Evolutionary conservation across 2,113 vertebrate genomes (phyloP), one percentile per base, ranked within the genome.

Genomic region (Rhea americana): DNA sequence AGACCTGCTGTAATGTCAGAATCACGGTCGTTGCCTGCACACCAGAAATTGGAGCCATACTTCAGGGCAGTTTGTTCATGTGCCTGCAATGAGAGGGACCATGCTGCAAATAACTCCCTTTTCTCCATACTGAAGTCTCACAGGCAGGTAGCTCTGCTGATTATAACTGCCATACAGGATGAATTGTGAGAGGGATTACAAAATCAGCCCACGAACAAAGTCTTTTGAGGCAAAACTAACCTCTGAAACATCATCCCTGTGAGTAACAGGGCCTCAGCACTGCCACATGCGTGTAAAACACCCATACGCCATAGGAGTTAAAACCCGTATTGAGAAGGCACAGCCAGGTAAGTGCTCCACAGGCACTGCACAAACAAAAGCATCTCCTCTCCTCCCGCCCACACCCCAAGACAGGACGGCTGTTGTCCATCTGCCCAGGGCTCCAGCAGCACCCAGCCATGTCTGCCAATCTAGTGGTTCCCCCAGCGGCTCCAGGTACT

Each of bases 21-120:
- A 3, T 2, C 3, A 3, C 48, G 30, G 26, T 11, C 18, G 3
- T 0, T 32, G 6, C 4, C 45, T 14, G 5, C 39, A 13, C 3
- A 5, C 20, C 28, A 10, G n/a, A 39, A 39, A 37, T 62, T 37
- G 35, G 22, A n/a, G 26, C 26, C 26, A 41, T 45, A 13, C 19
- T 43, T 66, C 41, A 58, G 55, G 32, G 28, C 17, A 32, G 28
- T 32, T 56, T 56, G 55, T 56, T 58, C 55, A 32, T 58, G 30
- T 32, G 18, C 19, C 22, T 47, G 8, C 43, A 47, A 32, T 25
- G 15, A 7, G 13, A 47, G 22, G 37, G 17, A 76, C 21, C 58
- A 66, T 19, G 19, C 55, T 45, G 35, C 35, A 53, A 73, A 35
- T 51, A 53, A 39, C 35, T 55, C 18, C 70, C 12, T 39, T 41